Conservation (phyloP, 2,797 vertebrate species). For the Passerculus sandwichensis region DNA sequence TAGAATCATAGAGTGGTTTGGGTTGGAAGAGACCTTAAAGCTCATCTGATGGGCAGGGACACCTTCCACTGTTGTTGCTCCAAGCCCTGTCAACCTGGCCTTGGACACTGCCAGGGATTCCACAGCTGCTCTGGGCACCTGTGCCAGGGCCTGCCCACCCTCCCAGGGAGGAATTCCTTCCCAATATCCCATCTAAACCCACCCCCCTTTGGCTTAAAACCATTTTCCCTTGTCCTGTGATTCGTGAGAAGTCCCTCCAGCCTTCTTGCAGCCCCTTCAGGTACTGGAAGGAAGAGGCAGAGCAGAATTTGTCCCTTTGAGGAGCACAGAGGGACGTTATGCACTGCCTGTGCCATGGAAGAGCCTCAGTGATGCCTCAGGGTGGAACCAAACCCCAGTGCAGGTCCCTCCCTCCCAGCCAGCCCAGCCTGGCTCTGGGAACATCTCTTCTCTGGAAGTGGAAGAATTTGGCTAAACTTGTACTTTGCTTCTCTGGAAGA, state of each 20-base stretch:
- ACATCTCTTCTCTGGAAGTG: too few relatives aligned
- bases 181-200: neutral
- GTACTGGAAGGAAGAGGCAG: neutral
- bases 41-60: neutral
- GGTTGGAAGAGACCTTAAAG: neutral
- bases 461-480: too few relatives aligned
- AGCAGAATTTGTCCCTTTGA: neutral
- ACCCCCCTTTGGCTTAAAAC: neutral
- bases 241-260: neutral
- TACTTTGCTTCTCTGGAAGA: neutral
- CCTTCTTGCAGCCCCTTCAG: neutral
- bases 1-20: neutral
- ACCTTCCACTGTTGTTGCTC: neutral
- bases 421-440: neutral
- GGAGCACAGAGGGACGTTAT: neutral
- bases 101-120: neutral
- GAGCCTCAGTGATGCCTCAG: fast-evolving
- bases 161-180: neutral
- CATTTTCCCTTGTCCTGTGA: neutral
- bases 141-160: neutral
- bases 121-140: neutral
- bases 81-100: fast-evolving
- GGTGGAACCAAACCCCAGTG: fast-evolving
- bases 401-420: neutral
- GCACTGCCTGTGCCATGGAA: fast-evolving